Percentiles rank a stretch among this genome's conserved stretches.
phyloP scores from a whole-genome alignment of 2,797 vertebrate species.

The Sebastes vulpes region DNA sequence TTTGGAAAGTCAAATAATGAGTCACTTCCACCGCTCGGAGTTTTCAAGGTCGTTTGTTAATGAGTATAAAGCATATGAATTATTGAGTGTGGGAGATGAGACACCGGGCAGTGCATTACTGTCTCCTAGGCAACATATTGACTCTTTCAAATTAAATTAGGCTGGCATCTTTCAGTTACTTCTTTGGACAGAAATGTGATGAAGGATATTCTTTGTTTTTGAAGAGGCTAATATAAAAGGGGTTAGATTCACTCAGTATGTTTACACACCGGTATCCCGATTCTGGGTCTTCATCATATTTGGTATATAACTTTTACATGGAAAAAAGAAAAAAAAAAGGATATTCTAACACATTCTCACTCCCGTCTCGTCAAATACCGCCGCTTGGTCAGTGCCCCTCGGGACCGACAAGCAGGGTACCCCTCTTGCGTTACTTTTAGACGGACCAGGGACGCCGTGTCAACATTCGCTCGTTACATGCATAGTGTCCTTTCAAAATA shows the following conservation, averaged over 20 bases:
- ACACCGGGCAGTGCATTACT: slow-evolving; percentile 21
- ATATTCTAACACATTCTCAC: too few species aligned
- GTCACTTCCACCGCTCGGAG: slow-evolving; percentile 11
- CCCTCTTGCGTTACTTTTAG: too few species aligned
- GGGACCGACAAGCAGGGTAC: too few species aligned
- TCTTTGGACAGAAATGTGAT: slow-evolving; percentile 1
- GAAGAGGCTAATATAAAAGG: background rate
- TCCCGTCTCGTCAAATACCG: too few species aligned
- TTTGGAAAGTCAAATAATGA: slow-evolving; percentile 13
- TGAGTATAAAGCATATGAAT: slow-evolving; percentile 50
- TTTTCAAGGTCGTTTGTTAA: slow-evolving; percentile 49
- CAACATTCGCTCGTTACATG: too few species aligned
- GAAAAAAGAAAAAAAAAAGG: background rate
- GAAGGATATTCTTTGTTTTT: background rate
- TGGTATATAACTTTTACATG: background rate
- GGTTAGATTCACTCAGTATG: background rate
- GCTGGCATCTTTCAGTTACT: background rate
- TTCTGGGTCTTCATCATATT: background rate
- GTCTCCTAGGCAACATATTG: slow-evolving; percentile 37
- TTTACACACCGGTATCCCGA: background rate
- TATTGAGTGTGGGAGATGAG: slow-evolving; percentile 50
- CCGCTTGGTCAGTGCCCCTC: too few species aligned
- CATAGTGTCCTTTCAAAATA: too few species aligned
- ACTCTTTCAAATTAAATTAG: slow-evolving; percentile 37
- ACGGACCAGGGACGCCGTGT: too few species aligned